Conservation (phyloP, 2,888 invertebrate species). For the Colostygia pectinataria region DNA sequence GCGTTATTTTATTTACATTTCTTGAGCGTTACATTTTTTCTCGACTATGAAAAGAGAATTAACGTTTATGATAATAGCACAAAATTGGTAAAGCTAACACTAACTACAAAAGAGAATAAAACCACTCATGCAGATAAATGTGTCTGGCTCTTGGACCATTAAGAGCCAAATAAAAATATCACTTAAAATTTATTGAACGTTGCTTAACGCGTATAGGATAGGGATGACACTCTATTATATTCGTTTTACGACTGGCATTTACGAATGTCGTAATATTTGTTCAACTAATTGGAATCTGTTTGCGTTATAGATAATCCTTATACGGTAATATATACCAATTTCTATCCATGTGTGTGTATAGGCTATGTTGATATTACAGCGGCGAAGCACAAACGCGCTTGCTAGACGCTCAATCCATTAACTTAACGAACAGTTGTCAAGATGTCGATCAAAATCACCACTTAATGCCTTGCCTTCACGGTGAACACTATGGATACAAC, state of each 20-base stretch:
- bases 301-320: conserved; percentile 47
- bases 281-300: conserved; percentile 51
- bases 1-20: conserved; percentile 62
- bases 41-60: conserved; percentile 43
- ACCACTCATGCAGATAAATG: conserved; percentile 40
- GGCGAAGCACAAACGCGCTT: conserved; percentile 54
- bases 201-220: conserved; percentile 34
- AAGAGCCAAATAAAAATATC: conserved; percentile 39
- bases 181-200: conserved; percentile 39
- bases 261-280: conserved; percentile 41
- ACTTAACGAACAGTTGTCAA: conserved; percentile 81
- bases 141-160: conserved; percentile 36
- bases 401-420: conserved; percentile 72
- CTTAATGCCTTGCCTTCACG: conserved; percentile 69
- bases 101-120: conserved; percentile 38
- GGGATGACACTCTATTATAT: conserved; percentile 38
- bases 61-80: conserved; percentile 38
- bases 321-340: conserved; percentile 48
- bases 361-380: conserved; percentile 45
- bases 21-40: conserved; percentile 40
- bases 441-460: conserved; percentile 79
- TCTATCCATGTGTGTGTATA: conserved; percentile 49
- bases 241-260: conserved; percentile 37
- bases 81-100: conserved; percentile 38
- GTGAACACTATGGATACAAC: conserved; percentile 70